Evolutionary conservation across 2,113 vertebrate species (phyloP), one percentile per base, ranked within the genome.

Genomic region (Eudorcas thomsonii): DNA sequence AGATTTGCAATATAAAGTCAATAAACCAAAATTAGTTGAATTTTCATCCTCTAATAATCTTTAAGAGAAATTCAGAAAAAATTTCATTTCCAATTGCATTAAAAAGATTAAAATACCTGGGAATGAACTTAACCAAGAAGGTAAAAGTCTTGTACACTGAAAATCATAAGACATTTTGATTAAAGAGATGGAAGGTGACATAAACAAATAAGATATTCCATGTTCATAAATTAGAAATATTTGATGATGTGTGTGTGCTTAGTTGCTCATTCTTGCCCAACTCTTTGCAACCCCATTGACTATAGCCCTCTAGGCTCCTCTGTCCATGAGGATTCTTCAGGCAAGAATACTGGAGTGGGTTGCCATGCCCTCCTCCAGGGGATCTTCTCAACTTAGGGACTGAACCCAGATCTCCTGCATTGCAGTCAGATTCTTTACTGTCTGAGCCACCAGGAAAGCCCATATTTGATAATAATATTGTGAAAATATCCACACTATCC

Each of bases 221-320:
- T 48, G 14, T 16, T 48, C 43, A 78, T 78, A 28, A 15, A 48
- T 28, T 78, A 48, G 43, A 45, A 48, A 78, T 78, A 67, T 67
- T 19, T 67, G 64, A 67, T 36, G 16, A 36, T 19, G 33, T 67
- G 33, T 21, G 33, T 67, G 17, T 67, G 64, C 64, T 36, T n/a
- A 36, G 33, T 36, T 0, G 2, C 64, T 67, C 2, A 36, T 9
- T 67, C 4, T 1, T 67, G 33, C n/a, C 64, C n/a, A n/a, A 2
- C 64, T n/a, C 33, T 67, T n/a, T 21, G 16, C 17, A 19, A 21
- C 33, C 17, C 64, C 16, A 36, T 36, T 4, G 33, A 67, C 64
- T 67, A 0, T 67, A 36, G 64, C 33, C 64, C 64, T 10, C 17
- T 19, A 36, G 64, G 8, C 33, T 67, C 64, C 33, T 36, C 17